Evolutionary conservation across 2,113 vertebrate species (phyloP), one percentile per base, ranked within the genome.

Genomic region (Zosterops lateralis): DNA sequence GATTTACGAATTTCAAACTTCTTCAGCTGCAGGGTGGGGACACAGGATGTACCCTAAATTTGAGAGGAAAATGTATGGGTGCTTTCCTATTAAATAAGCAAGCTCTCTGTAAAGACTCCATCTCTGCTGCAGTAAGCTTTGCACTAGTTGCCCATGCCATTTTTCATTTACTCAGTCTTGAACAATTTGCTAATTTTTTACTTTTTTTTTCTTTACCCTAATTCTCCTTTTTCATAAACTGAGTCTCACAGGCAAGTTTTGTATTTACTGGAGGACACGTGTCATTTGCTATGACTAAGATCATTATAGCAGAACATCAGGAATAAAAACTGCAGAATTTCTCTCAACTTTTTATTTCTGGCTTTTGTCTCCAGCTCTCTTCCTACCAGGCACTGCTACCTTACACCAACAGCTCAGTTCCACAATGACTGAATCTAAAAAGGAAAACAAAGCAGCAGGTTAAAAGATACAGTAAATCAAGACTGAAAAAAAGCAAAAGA

Each of bases 331-430:
- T 54, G 48, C 34, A 50, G 32, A 66, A 40, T 62, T 68, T 48
- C 62, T 75, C 78, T 82, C 53, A 71, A 67, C 19, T 48, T 84
- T 84, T 92, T 92, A 70, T 87, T 92, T 86, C 87, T 91, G 64
- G 20, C 50, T 68, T 86, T 82, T 72, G 17, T 67, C 45, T 80
- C 87, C 68, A 84, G 54, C 51, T 87, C 48, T 95, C 68, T 92
- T 86, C 84, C 80, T 89, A 91, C 17, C 42, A 38, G 26, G 60
- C 70, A 80, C 50, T 73, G 42, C 61, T 53, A 61, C 64, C 76
- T 84, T 36, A 73, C 7, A 83, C 17, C 68, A 90, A 61, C 18
- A 89, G 42, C 28, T 92, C 14, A 66, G 29, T 10, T 88, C 48
- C 71, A 78, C 53, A 84, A 53, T 36, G 67, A 84, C 56, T 72